Conservation (phyloP, 2,888 invertebrate species). For the Tyria jacobaeae region DNA sequence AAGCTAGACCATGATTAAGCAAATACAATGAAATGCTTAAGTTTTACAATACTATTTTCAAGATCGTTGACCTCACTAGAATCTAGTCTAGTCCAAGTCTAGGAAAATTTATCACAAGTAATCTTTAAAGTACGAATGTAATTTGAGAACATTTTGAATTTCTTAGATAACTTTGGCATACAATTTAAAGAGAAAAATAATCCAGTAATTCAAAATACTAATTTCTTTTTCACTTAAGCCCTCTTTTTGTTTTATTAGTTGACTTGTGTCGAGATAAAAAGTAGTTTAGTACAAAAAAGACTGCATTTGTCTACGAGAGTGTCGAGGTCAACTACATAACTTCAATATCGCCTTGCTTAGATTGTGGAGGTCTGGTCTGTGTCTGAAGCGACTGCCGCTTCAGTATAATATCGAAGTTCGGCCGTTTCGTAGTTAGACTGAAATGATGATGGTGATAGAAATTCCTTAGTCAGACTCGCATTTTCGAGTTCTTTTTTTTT, state of each 20-base stretch:
- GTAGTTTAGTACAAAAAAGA: neutral
- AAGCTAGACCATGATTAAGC: neutral
- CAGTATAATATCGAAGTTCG: too few relatives aligned
- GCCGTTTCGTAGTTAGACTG: too few relatives aligned
- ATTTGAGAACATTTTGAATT: slow-evolving; percentile 24
- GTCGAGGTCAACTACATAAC: too few relatives aligned
- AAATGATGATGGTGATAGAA: too few relatives aligned
- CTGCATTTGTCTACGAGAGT: too few relatives aligned
- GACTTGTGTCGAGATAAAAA: neutral
- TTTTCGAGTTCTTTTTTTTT: too few relatives aligned
- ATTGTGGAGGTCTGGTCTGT: too few relatives aligned
- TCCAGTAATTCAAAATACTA: neutral
- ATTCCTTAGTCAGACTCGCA: too few relatives aligned
- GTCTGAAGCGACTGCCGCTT: too few relatives aligned
- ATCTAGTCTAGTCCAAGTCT: slow-evolving; percentile 19
- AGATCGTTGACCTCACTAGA: slow-evolving; percentile 15
- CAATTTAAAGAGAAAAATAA: slow-evolving; percentile 3
- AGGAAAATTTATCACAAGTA: slow-evolving; percentile 18
- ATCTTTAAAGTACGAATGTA: slow-evolving; percentile 17
- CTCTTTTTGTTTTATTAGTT: slow-evolving; percentile 2
- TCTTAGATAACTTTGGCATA: slow-evolving; percentile 7
- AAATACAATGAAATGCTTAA: neutral
- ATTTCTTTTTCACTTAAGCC: slow-evolving; percentile 6
- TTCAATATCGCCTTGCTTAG: too few relatives aligned
- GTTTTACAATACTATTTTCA: slow-evolving; percentile 16